Evolutionary conservation across 2,888 invertebrate genomes (phyloP), one percentile per base, ranked within the genome.

Genomic region (Alsophila aescularia): DNA sequence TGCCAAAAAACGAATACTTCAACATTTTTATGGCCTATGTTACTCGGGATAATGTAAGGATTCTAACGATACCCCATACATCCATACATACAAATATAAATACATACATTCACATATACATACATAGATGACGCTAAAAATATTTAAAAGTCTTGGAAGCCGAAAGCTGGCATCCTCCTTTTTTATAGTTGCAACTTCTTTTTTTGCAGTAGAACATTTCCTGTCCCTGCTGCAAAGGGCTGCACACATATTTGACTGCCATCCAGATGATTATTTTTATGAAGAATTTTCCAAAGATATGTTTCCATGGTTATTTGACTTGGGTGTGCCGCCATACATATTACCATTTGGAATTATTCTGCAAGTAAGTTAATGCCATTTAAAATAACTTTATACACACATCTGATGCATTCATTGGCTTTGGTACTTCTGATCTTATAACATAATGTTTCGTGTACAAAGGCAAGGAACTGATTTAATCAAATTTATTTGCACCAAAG

Each of bases 161-260:
- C 9, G n/a, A 9, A 10, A 4, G 10, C 10, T 1, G 29, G 10
- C 1, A 10, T 2, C 2, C 6, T 7, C 7, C 5, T 7, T 29
- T 3, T 10, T n/a, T 1, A n/a, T 8, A 10, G 2, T 8, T n/a
- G 10, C 2, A n/a, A n/a, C n/a, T 29, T 1, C 4, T 29, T n/a
- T 29, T n/a, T 10, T 79, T 81, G 59, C 60, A 86, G 85, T 75
- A 27, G 85, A 85, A 58, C 76, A 82, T 7, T 5, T 66, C 1
- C 29, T 84, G 3, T 55, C 72, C 0, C 12, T 67, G 7, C 10
- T 67, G 8, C 39, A 70, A 2, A 74, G 58, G 15, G 6, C 69
- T 0, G 32, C 54, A 0, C 21, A 51, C 5, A 44, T 72, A 1
- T 2, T 58, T 0, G 56, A 69, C 8, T 81, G 81, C 15, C 12